phyloP scores from a whole-genome alignment of 2,888 invertebrate genomes.

The Aelia acuminata region DNA sequence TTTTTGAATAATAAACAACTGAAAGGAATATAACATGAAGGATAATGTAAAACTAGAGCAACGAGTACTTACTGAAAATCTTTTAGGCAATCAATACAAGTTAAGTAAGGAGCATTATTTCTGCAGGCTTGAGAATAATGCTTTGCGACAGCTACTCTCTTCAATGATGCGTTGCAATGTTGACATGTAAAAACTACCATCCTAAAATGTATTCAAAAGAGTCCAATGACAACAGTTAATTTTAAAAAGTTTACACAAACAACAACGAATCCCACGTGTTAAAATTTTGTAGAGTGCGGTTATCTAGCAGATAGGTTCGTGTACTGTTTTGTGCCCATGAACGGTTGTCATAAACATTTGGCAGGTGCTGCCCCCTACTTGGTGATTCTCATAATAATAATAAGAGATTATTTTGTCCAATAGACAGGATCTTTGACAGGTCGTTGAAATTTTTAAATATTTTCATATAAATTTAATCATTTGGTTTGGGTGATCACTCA shows the following conservation, averaged over 20 bases:
- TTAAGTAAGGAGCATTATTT: slow-evolving; percentile 60
- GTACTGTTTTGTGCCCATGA: background rate
- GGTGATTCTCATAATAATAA: too few relatives aligned
- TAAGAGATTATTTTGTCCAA: too few relatives aligned
- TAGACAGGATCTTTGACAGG: too few relatives aligned
- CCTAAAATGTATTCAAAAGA: slow-evolving; percentile 58
- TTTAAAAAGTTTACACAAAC: background rate
- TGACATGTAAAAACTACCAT: slow-evolving; percentile 98
- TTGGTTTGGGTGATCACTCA: too few relatives aligned
- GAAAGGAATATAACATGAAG: background rate
- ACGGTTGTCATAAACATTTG: background rate
- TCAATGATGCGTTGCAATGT: slow-evolving; percentile 90
- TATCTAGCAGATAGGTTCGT: background rate
- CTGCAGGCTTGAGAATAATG: slow-evolving; percentile 72
- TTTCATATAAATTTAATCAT: too few relatives aligned
- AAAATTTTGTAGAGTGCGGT: background rate
- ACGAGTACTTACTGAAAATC: slow-evolving; percentile 63
- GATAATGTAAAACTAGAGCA: background rate
- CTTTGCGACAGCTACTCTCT: slow-evolving; percentile 92
- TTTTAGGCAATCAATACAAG: slow-evolving; percentile 65
- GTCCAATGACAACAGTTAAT: background rate
- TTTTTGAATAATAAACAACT: too few relatives aligned
- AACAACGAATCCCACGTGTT: slow-evolving; percentile 23
- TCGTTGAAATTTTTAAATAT: too few relatives aligned
- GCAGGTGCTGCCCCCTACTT: background rate